Evolutionary conservation across 2,888 invertebrate species (phyloP), one percentile per base, ranked within the genome.

Genomic region (Drosophila subsilvestris): DNA sequence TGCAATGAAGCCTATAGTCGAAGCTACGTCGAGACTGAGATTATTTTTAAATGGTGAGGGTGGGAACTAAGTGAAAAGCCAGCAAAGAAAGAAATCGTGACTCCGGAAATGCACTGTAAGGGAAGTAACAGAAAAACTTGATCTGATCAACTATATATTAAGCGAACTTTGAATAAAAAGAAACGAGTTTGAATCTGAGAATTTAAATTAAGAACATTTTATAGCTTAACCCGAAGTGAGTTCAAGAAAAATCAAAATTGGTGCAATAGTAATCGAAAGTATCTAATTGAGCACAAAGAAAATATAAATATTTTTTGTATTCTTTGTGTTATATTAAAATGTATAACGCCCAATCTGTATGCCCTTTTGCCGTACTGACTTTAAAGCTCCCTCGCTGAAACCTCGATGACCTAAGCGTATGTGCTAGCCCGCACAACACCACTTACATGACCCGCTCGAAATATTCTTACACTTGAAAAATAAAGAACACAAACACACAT

Each of bases 1-100:
- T 74, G 82, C 72, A 70, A 63, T 67, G 69, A 61, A 37, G 66
- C 63, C 63, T 60, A 78, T 74, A 84, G 84, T 84, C 85, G 78
- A 74, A 78, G 67, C 67, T 50, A 56, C 67, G 56, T 17, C 63
- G 51, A 47, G 67, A 68, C 74, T 56, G 69, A 73, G 82, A 80
- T 82, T 76, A 49, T 63, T 50, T 48, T 55, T 57, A 22, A 44
- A 48, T 47, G 22, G 56, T 43, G 65, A 37, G 32, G n/a, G 47
- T 27, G 27, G 6, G 25, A 0, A 7, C 25, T n/a, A n/a, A 22
- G 22, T 2, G 4, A 22, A 22, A 4, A 22, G 25, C 45, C 55
- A 63, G 32, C 48, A 10, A 44, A 50, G 8, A 44, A 50, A 50
- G 45, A 50, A 53, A 18, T 59, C 44, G 62, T 49, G 48, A 54